Evolutionary conservation across 2,888 invertebrate species (phyloP), one percentile per base, ranked within the genome.

Genomic region (Synergus japonicus): DNA sequence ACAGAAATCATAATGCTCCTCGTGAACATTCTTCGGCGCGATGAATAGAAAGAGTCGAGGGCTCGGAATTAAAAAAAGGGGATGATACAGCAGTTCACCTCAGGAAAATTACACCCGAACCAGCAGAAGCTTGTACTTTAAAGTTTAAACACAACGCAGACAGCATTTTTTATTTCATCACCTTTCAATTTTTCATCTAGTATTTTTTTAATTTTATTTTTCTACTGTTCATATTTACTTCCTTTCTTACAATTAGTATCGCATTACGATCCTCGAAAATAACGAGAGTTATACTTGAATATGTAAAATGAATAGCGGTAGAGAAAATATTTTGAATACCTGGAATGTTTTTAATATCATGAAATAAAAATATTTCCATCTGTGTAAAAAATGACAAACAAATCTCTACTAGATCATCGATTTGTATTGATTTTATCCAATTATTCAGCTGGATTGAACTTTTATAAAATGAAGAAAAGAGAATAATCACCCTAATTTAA

Each of bases 61-160:
- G 46, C 69, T 69, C 37, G 49, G 69, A 49, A 69, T 69, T 69
- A 69, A 69, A 69, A 69, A 49, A 29, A 37, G 69, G 66, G 66
- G 22, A 66, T 66, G n/a, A 43, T 66, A 66, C 66, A 41, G 43
- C 66, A 66, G 18, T 44, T 66, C 66, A 66, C 66, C 43, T 10
- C 43, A 66, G 66, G 58, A 66, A 66, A 66, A 66, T 66, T 66
- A 43, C 18, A 66, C 13, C 43, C 41, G 18, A 44, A 44, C 18
- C 54, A n/a, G 43, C 12, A 43, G 46, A 46, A 67, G 15, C 37
- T 64, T 37, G 29, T 3, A 29, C 29, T 29, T 29, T 29, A 29
- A 29, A 37, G 37, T 64, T 64, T n/a, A 37, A 22, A 67, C 18
- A 43, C 41, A 15, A 44, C 66, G 43, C 41, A 66, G 37, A 65